Evolutionary conservation across 2,797 vertebrate species (phyloP).

Genomic region (Prionace glauca): DNA sequence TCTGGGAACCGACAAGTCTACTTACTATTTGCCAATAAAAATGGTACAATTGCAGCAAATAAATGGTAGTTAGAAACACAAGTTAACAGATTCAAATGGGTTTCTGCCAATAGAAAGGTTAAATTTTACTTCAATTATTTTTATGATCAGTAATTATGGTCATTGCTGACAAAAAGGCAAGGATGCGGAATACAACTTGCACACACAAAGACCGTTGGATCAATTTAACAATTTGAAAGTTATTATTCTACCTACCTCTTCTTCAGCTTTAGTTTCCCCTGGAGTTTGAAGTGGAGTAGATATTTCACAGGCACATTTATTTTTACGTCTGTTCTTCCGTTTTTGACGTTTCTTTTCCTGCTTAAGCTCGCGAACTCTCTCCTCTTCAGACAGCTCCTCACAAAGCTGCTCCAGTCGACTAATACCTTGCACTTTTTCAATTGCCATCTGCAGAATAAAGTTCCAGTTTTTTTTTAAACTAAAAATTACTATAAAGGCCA

Average conservation of each 20-base stretch:
- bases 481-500: background rate
- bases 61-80: background rate
- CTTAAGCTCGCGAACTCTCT: conserved; percentile 86
- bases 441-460: conserved; percentile 69
- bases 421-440: conserved; percentile 93
- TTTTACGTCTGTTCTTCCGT: conserved; percentile 90
- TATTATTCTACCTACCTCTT: conserved; percentile 62
- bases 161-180: background rate
- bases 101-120: background rate
- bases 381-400: conserved; percentile 91
- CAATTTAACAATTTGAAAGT: background rate
- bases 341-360: conserved; percentile 97
- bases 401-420: conserved; percentile 92
- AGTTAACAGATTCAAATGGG: background rate
- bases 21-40: background rate
- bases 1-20: background rate
- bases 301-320: conserved; percentile 81
- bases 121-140: background rate
- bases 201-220: background rate
- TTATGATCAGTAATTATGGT: background rate
- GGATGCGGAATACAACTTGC: background rate
- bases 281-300: conserved; percentile 63
- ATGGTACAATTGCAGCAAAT: background rate
- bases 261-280: conserved; percentile 66
- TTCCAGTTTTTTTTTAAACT: background rate